Base-by-base conservation (phyloP, 2,888 invertebrate genomes). In the Drosophila melanocephala region DNA sequence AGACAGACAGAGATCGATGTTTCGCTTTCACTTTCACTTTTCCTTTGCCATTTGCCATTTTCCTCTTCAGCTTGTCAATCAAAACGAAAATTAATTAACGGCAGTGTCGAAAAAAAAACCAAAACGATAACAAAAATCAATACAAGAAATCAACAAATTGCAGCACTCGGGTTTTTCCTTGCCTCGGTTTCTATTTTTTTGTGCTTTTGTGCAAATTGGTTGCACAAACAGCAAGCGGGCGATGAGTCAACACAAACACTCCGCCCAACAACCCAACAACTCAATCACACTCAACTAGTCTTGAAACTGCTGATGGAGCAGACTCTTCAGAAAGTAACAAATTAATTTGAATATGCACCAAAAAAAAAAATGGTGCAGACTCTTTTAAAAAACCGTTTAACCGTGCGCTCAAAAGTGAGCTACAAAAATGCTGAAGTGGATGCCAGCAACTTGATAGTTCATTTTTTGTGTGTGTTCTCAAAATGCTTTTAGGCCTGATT, bases 81-180 rank as follows among this genome's bases (percentile, higher is more conserved):
- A 82, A 67, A 72, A 60, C 37, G 47, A 30, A 82, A 82, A 78
- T 83, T 80, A 81, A 82, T 82, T 83, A 81, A 58, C 66, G 64
- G 59, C 61, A 52, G n/a, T 47, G 66, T 44, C 66, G n/a, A 64
- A 63, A 47, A 35, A 32, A 33, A 39, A 16, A 52, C 16, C 9
- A n/a, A 50, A 28, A 42, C 72, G 59, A 47, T 62, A 42, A 60
- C 70, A 61, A 47, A 67, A 53, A 69, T 64, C 64, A 6, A 33
- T 60, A 63, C 22, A 60, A 63, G 58, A 51, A 65, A 44, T 60
- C 44, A 66, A 70, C 57, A 62, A 67, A 68, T 37, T 65, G 67
- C 59, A 78, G 75, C 63, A 65, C 51, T 65, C n/a, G 1, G 16
- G 35, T 53, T 59, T 47, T 47, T 47, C 47, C 47, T n/a, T 42